A percentile compares a stretch with the other conserved stretches of the same genome.
These are phyloP conservation scores for Serinus canaria DNA, from an alignment of 2,113 vertebrate genomes.

Conservation along the genomic window DNA sequence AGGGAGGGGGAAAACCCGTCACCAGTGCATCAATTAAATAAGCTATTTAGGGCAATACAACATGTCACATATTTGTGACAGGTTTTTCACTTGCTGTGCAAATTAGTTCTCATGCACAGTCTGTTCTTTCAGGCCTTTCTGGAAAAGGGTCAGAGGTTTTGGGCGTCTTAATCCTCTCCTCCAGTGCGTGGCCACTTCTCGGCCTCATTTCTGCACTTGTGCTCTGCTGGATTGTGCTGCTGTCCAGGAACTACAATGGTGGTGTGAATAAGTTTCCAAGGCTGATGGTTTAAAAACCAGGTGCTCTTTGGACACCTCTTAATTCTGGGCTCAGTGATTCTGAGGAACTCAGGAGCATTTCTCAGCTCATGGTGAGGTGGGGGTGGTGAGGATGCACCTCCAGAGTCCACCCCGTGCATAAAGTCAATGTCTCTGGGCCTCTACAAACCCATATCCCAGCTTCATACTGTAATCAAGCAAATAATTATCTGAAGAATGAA, in stretches of 20 bases:
- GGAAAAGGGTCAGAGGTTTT: neutral
- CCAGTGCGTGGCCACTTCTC: neutral
- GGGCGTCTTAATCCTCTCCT: neutral
- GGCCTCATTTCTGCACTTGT: neutral
- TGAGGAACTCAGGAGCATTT: neutral
- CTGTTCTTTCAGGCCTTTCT: neutral
- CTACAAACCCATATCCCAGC: neutral
- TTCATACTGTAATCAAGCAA: neutral
- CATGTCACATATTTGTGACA: neutral
- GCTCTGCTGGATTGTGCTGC: neutral
- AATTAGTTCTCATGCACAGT: neutral
- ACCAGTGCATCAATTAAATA: no score
- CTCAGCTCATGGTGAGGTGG: neutral
- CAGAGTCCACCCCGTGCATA: rapidly evolving
- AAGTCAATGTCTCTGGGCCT: neutral
- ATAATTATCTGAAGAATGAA: neutral
- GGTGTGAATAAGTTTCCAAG: neutral
- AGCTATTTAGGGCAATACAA: no score
- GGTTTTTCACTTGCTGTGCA: neutral
- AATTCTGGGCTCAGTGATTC: neutral
- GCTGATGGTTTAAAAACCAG: neutral
- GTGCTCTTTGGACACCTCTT: neutral
- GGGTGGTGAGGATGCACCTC: neutral
- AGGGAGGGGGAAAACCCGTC: no score
- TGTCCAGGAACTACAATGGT: neutral